Evolutionary conservation across 2,888 invertebrate genomes (phyloP).

Genomic region (Xestia c-nigrum): DNA sequence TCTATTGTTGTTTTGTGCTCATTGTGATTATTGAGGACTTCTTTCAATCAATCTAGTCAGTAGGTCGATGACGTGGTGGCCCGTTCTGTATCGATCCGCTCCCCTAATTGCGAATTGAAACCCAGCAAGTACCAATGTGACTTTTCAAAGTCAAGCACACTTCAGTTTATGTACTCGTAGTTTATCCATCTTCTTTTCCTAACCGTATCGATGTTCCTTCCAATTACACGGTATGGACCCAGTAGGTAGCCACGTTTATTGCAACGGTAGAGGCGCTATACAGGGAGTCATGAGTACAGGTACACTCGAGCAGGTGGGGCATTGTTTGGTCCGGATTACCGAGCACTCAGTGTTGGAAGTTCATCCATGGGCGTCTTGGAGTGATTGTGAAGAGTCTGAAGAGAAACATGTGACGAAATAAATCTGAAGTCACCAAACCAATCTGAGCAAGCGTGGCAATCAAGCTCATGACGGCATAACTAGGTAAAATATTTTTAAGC

Average conservation of each 20-base stretch:
- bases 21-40: background rate
- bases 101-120: background rate
- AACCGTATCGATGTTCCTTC: too few species aligned
- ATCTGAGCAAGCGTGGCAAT: background rate
- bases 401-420: background rate
- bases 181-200: too few species aligned
- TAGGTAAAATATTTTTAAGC: background rate
- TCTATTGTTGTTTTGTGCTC: background rate
- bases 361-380: background rate
- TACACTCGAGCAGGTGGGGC: too few species aligned
- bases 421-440: background rate
- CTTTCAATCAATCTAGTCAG: background rate
- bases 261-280: too few species aligned
- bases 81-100: too few species aligned
- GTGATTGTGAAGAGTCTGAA: background rate
- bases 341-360: background rate
- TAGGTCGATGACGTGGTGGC: too few species aligned
- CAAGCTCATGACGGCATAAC: background rate
- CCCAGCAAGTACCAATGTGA: background rate
- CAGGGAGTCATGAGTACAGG: too few species aligned
- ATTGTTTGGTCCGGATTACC: too few species aligned
- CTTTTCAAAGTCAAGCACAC: background rate
- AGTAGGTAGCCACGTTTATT: too few species aligned
- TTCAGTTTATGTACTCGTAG: background rate
- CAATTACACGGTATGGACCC: too few species aligned